phyloP scores from a whole-genome alignment of 2,113 vertebrate genomes.

The Saccopteryx leptura region DNA sequence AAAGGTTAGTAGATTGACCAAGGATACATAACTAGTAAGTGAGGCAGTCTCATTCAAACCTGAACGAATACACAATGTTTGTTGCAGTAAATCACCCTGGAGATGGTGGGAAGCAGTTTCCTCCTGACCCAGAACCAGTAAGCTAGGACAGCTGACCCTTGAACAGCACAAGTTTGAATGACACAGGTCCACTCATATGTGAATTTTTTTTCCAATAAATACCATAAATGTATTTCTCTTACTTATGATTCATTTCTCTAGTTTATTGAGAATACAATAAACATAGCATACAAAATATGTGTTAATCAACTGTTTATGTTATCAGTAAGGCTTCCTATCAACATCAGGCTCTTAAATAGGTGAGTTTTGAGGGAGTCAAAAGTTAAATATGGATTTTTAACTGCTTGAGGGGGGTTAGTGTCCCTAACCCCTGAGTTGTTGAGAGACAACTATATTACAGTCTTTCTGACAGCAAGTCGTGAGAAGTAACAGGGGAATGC shows the following conservation, averaged over 20 bases:
- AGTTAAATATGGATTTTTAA: not conserved
- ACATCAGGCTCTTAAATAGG: not conserved
- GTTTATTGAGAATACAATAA: not conserved
- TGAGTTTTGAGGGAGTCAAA: not conserved
- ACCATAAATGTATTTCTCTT: not conserved
- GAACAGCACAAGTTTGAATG: not conserved
- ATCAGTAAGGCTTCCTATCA: not conserved
- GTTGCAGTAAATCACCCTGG: not conserved
- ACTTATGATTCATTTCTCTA: not conserved
- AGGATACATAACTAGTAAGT: not conserved
- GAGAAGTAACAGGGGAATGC: not conserved
- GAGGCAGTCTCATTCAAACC: not conserved
- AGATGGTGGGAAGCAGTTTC: conserved; percentile 19
- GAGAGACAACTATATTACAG: not conserved
- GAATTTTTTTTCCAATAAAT: not conserved
- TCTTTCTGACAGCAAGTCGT: not conserved
- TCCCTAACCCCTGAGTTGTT: not conserved
- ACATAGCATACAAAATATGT: too few species aligned
- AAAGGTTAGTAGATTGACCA: not conserved
- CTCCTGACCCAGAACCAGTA: not conserved
- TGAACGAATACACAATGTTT: not conserved
- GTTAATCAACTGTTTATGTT: not conserved
- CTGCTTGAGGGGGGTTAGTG: not conserved
- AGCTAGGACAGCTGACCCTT: not conserved
- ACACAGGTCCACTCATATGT: not conserved